A percentile compares a stretch with the other conserved stretches of the same genome.
These are phyloP conservation scores for Dione juno DNA, from an alignment of 2,888 invertebrate genomes.

Conservation along the genomic window DNA sequence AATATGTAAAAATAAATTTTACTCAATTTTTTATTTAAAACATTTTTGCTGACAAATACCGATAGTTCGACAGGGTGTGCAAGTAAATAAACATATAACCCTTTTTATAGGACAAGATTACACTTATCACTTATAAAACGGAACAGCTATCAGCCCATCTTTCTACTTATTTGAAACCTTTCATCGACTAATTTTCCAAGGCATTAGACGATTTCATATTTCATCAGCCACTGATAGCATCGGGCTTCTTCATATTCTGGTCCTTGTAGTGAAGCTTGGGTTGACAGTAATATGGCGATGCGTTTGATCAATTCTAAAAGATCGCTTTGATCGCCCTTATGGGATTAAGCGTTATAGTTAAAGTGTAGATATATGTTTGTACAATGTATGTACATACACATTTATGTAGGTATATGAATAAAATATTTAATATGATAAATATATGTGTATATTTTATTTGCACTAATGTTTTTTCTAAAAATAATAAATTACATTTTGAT, in stretches of 20 bases:
- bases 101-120: background rate
- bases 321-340: background rate
- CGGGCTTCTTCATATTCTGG: conserved; percentile 12
- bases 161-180: conserved; percentile 49
- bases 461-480: no score
- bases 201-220: conserved; percentile 47
- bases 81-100: background rate
- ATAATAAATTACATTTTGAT: no score
- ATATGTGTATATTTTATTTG: no score
- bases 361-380: no score
- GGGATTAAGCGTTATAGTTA: no score
- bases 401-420: no score
- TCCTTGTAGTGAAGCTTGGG: background rate
- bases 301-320: background rate
- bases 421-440: no score
- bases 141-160: conserved; percentile 51
- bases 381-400: no score
- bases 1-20: no score
- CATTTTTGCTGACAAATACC: background rate
- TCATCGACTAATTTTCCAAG: conserved; percentile 49
- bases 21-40: background rate
- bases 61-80: background rate
- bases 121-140: conserved; percentile 22
- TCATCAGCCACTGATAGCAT: conserved; percentile 38
- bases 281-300: conserved; percentile 7